Evolutionary conservation across 1,140 invertebrate species (phyloP), one percentile per base, ranked within the genome.

Genomic region (Tetraneura akinire): DNA sequence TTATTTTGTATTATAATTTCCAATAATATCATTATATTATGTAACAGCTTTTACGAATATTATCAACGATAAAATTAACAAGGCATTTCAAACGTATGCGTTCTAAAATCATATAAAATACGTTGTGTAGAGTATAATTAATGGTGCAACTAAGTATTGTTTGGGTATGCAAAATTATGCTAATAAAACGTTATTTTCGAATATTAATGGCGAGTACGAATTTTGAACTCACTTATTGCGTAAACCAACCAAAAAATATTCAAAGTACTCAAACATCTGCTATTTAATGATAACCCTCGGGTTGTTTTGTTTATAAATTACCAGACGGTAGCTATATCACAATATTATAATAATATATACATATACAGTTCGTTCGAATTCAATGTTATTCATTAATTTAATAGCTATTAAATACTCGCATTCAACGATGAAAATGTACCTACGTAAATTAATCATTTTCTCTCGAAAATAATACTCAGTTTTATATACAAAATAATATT

Each of bases 141-240:
- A 68, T 68, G 66, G 37, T 6, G n/a, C 37, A 3, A 47, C 21
- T 68, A 47, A 68, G n/a, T n/a, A 47, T 26, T 47, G 13, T 68
- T 26, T 47, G 6, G 47, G 66, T 68, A 68, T 68, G 66, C 66
- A 68, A 68, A 68, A 47, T 68, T 68, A 68, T 68, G 66, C 66
- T 47, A 68, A 68, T 68, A 47, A 68, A 68, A 68, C 45, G 66
- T 47, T 68, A 68, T 68, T 68, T 68, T 68, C 42, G 37, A 47
- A 47, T 47, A 68, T 68, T 45, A 45, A 68, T 47, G 42, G 66
- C 47, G 45, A 26, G 21, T 21, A 68, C 37, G 47, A 68, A 68
- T 68, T 68, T 68, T 18, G 26, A 26, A 68, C 66, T 26, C 37
- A 42, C 37, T 68, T 68, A 68, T 68, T n/a, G 66, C n/a, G n/a